A percentile compares a stretch with the other conserved stretches of the same genome.
These are phyloP conservation scores for Myotis findleyi DNA, from an alignment of 2,797 vertebrate species.

Conservation along the genomic window DNA sequence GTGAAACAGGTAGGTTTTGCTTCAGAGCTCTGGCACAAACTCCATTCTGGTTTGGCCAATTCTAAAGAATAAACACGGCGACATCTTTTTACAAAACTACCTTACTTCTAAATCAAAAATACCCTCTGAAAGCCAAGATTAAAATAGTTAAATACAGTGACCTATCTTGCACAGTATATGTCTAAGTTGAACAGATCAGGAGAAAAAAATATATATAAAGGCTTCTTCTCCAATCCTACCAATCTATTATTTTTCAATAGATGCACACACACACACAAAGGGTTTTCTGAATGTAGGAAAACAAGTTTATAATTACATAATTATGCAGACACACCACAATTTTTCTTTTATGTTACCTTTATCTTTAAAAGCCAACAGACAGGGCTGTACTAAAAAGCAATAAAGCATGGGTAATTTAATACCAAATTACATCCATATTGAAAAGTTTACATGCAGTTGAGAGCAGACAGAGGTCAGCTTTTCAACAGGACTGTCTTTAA, in stretches of 20 bases:
- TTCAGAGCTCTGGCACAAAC: background rate
- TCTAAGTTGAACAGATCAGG: slow-evolving; percentile 66
- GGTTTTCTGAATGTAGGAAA: slow-evolving; percentile 85
- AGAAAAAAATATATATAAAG: slow-evolving; percentile 29
- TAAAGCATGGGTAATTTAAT: slow-evolving; percentile 96
- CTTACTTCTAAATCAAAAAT: background rate
- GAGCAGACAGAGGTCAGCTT: slow-evolving; percentile 91
- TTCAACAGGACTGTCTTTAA: slow-evolving; percentile 90
- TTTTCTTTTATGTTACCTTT: slow-evolving; percentile 89
- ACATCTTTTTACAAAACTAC: background rate
- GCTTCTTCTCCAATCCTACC: slow-evolving; percentile 53
- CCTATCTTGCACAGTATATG: background rate
- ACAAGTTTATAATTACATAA: slow-evolving; percentile 88
- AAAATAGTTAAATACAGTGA: slow-evolving; percentile 23
- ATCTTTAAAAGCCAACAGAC: slow-evolving; percentile 89
- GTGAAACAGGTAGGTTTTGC: background rate
- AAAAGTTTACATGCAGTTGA: slow-evolving; percentile 95
- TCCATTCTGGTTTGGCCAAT: background rate
- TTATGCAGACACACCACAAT: slow-evolving; percentile 87
- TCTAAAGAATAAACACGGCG: background rate
- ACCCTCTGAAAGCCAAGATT: slow-evolving; percentile 16
- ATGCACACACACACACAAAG: slow-evolving; percentile 74
- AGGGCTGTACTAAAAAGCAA: slow-evolving; percentile 92
- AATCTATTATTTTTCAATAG: slow-evolving; percentile 79
- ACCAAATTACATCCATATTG: slow-evolving; percentile 96